Evolutionary conservation across 2,113 vertebrate genomes (phyloP).

Genomic region (Phylloscopus trochilus): DNA sequence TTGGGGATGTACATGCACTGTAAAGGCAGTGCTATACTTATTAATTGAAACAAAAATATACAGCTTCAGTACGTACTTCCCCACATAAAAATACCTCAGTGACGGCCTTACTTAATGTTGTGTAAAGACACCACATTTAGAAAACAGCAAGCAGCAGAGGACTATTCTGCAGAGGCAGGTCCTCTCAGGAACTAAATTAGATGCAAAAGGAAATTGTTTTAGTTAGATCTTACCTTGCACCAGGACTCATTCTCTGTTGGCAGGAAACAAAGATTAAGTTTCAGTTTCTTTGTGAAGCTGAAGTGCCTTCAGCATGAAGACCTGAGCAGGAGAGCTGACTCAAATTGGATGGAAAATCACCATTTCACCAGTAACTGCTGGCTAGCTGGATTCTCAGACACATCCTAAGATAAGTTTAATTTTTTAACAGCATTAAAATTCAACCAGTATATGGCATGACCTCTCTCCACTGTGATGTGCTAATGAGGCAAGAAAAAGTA

Average conservation of each 20-base stretch:
- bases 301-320: background rate
- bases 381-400: background rate
- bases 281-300: background rate
- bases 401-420: background rate
- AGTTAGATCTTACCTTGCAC: background rate
- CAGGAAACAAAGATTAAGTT: background rate
- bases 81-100: background rate
- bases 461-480: background rate
- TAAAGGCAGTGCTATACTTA: background rate
- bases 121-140: background rate
- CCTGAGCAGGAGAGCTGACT: background rate
- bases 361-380: background rate
- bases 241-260: background rate
- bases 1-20: background rate
- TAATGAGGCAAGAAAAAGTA: background rate
- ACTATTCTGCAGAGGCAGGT: background rate
- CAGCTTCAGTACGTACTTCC: background rate
- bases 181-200: background rate
- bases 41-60: background rate
- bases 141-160: background rate
- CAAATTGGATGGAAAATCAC: background rate
- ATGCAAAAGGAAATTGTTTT: background rate
- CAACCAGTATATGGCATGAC: background rate
- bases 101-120: background rate
- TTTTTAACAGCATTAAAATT: background rate